Evolutionary conservation across 2,113 vertebrate species (phyloP), one percentile per base, ranked within the genome.

Genomic region (Emberiza fucata): DNA sequence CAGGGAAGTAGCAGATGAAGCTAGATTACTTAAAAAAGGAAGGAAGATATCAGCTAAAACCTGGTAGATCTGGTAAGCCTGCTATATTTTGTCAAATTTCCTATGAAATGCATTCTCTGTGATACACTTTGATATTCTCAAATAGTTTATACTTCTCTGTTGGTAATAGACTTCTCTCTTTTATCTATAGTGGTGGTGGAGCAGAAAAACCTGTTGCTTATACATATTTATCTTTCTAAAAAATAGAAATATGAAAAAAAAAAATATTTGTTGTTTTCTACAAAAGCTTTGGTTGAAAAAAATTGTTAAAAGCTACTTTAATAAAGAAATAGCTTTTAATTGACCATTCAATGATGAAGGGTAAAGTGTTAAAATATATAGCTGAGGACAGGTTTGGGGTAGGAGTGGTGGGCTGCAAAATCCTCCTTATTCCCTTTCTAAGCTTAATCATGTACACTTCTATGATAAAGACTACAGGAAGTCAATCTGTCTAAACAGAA

Each of bases 31-130:
- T 93, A 2, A 31, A 44, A 14, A 76, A 47, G 8, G 24, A 59
- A n/a, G 23, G 6, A 48, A 20, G n/a, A 2, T 2, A 4, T 1
- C 3, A 4, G 4, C 4, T 1, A 12, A 24, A 60, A 5, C 1
- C 4, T 29, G 2, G 8, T 14, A 2, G 50, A 2, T 54, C 9
- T n/a, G 68, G 51, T 90, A 82, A 91, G 54, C 1, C 0, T 83
- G 9, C 9, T 80, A 5, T 37, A 6, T 77, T 68, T 48, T 70
- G 10, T n/a, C 0, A 2, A 25, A 31, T 25, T n/a, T 88, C 13
- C 2, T 92, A 12, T 1, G 60, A 48, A 29, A 47, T 70, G 4
- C 0, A 0, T 81, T 92, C 3, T 81, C 22, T 1, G 0, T 16
- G 3, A 11, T 28, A n/a, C 12, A 11, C 4, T 75, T 14, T 70